phyloP scores from a whole-genome alignment of 2,797 vertebrate genomes.

The Otus scops region DNA sequence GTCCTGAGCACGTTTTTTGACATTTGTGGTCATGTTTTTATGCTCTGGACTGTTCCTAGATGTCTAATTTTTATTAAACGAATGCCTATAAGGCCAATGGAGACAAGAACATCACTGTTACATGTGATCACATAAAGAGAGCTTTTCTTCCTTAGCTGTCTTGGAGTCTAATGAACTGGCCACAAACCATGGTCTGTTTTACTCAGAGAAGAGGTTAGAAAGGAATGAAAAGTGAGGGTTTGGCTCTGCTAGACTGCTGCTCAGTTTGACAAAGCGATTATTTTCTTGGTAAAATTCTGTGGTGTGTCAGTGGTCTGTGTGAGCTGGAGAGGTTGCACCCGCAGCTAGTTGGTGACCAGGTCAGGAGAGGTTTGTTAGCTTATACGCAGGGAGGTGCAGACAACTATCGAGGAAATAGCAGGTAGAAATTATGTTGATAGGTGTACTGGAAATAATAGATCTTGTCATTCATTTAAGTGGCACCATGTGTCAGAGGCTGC shows the following conservation, averaged over 20 bases:
- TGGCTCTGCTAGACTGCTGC: not conserved
- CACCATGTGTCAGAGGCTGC: not conserved
- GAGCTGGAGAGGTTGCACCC: not conserved
- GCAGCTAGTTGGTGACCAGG: fast-evolving
- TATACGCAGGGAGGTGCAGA: not conserved
- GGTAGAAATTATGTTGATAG: not conserved
- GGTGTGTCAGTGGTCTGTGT: not conserved
- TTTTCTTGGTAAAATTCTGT: not conserved
- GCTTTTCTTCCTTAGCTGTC: not conserved
- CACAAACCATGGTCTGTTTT: fast-evolving
- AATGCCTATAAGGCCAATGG: fast-evolving
- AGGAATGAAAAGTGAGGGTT: not conserved
- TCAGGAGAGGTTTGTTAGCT: not conserved
- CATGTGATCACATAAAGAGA: fast-evolving
- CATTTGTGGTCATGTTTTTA: fast-evolving
- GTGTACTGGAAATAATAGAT: not conserved
- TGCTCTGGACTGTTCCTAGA: not conserved
- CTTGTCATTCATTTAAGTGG: not conserved
- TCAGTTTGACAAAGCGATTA: not conserved
- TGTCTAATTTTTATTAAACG: not conserved
- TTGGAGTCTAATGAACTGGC: not conserved
- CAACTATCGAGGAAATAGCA: fast-evolving
- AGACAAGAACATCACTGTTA: fast-evolving
- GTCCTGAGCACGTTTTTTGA: not conserved
- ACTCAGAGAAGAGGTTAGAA: not conserved